These are phyloP conservation scores for Cochlearius cochlearius DNA, from an alignment of 2,113 vertebrate genomes.

Conservation along the genomic window DNA sequence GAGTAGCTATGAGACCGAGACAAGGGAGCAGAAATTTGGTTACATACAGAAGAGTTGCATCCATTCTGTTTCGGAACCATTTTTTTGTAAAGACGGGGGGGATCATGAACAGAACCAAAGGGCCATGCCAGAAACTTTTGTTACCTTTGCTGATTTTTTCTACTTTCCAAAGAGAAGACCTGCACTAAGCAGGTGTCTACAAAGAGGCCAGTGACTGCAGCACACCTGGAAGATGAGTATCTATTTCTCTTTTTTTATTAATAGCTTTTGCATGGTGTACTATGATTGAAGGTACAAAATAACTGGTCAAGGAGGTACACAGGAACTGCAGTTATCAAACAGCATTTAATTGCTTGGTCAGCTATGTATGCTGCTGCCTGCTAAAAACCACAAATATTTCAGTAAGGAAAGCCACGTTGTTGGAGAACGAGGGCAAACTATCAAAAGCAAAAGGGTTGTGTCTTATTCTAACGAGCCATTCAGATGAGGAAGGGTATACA, in stretches of 20 bases:
- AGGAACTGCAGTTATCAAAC: not conserved
- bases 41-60: not conserved
- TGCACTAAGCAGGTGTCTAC: not conserved
- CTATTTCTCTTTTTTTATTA: not conserved
- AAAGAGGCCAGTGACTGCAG: not conserved
- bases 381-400: not conserved
- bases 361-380: not conserved
- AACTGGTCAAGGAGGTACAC: not conserved
- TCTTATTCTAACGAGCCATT: not conserved
- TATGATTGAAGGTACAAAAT: not conserved
- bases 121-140: not conserved
- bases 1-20: not conserved
- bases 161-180: not conserved
- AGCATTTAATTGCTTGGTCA: not conserved
- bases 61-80: not conserved
- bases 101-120: not conserved
- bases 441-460: not conserved
- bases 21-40: not conserved
- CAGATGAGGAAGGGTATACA: not conserved
- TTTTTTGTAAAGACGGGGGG: not conserved
- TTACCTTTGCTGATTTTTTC: not conserved
- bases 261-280: not conserved
- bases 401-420: not conserved
- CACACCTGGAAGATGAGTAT: not conserved
- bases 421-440: not conserved